Evolutionary conservation across 2,888 invertebrate species (phyloP).

Genomic region (Acleris laterana): DNA sequence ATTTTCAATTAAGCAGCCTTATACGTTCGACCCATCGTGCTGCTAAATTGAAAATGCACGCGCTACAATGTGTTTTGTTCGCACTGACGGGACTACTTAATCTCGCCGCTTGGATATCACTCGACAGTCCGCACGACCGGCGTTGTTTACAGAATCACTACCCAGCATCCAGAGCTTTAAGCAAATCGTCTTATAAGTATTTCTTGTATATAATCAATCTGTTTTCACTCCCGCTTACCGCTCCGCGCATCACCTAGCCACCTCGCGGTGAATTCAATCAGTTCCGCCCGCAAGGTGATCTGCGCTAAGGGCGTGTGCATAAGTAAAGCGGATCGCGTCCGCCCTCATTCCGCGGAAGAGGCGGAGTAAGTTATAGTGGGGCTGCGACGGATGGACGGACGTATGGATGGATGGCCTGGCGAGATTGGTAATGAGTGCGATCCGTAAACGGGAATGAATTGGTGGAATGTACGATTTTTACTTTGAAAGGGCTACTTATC

Average conservation of each 20-base stretch:
- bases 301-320: constrained; percentile 35
- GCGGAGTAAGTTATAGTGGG: constrained; percentile 26
- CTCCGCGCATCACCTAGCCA: constrained; percentile 16
- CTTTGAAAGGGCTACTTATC: not conserved
- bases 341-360: constrained; percentile 33
- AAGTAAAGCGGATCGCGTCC: constrained; percentile 35
- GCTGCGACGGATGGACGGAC: not conserved
- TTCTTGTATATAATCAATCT: no score
- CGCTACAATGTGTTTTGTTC: no score
- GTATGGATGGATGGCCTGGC: not conserved
- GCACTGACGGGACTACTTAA: no score
- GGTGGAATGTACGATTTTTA: not conserved
- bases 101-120: no score
- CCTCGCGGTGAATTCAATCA: constrained; percentile 32
- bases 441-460: not conserved
- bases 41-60: no score
- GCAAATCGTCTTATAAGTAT: no score
- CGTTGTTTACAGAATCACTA: no score
- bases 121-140: no score
- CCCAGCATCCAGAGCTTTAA: no score
- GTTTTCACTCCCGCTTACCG: constrained; percentile 6
- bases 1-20: no score
- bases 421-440: constrained; percentile 17
- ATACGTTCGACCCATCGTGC: no score
- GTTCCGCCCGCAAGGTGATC: constrained; percentile 37